A percentile compares a stretch with the other conserved stretches of the same genome.
These are phyloP conservation scores for Protobothrops flavoviridis DNA, from an alignment of 2,113 vertebrate species.

Conservation along the genomic window DNA sequence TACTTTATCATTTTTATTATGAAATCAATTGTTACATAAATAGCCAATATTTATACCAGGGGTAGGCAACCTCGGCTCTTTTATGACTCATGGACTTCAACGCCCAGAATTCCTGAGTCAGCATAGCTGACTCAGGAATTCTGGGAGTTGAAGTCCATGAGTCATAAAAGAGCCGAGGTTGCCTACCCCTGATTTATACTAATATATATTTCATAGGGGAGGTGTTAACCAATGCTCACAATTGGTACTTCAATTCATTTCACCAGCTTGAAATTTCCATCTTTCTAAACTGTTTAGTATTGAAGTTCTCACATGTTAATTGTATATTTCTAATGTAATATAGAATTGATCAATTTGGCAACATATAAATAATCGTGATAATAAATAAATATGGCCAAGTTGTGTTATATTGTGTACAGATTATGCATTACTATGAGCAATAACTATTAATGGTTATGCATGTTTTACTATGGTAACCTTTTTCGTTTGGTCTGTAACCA, in stretches of 20 bases:
- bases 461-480: not conserved
- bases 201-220: not conserved
- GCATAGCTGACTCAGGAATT: too few species aligned
- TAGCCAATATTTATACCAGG: not conserved
- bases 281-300: not conserved
- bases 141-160: too few species aligned
- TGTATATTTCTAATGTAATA: not conserved
- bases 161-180: too few species aligned
- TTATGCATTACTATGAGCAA: not conserved
- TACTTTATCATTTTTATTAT: slow-evolving; percentile 21
- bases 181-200: too few species aligned
- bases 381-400: not conserved
- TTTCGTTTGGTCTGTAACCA: not conserved
- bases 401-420: not conserved
- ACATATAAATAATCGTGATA: not conserved
- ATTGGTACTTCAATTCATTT: not conserved
- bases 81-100: too few species aligned
- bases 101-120: too few species aligned
- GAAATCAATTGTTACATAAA: not conserved
- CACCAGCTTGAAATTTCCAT: not conserved
- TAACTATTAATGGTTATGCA: not conserved
- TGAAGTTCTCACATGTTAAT: not conserved
- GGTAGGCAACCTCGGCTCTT: too few species aligned
- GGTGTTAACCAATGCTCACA: not conserved
- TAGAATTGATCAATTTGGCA: not conserved